phyloP scores from a whole-genome alignment of 2,113 vertebrate genomes.

The Oenanthe oenanthe region DNA sequence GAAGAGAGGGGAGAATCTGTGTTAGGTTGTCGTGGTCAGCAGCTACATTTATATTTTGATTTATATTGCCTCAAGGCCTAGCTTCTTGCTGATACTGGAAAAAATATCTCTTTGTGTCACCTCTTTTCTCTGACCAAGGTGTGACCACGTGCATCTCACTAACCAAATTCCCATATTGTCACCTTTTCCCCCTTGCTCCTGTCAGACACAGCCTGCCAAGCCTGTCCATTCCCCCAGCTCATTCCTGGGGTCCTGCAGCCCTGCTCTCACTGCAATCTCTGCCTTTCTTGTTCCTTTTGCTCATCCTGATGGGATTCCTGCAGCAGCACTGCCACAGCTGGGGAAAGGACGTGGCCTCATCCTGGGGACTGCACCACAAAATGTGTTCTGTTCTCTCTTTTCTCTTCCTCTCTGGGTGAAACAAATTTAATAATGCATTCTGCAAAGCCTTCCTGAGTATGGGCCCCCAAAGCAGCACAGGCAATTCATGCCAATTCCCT shows the following conservation, averaged over 20 bases:
- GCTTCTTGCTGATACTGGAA: neutral
- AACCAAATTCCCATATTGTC: neutral
- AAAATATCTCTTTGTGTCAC: neutral
- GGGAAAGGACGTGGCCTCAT: neutral
- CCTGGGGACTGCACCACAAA: accelerated
- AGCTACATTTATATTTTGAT: neutral
- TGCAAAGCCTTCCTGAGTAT: neutral
- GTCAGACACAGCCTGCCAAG: neutral
- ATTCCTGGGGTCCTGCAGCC: neutral
- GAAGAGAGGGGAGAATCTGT: neutral
- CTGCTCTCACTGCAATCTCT: neutral
- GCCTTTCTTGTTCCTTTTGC: neutral
- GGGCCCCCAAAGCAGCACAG: neutral
- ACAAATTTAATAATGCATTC: neutral
- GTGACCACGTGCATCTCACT: neutral
- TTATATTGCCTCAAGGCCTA: neutral
- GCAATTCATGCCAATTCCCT: neutral
- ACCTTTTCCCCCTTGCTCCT: neutral
- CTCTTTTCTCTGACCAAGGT: neutral
- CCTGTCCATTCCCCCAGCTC: neutral
- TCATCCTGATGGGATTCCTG: accelerated
- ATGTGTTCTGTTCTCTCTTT: neutral
- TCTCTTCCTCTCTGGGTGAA: too few relatives aligned
- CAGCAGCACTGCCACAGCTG: neutral
- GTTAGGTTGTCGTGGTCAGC: neutral